Percentiles rank a stretch among this genome's conserved stretches.
Conservation (phyloP, 2,113 vertebrate species). For the Arizona elegans region DNA sequence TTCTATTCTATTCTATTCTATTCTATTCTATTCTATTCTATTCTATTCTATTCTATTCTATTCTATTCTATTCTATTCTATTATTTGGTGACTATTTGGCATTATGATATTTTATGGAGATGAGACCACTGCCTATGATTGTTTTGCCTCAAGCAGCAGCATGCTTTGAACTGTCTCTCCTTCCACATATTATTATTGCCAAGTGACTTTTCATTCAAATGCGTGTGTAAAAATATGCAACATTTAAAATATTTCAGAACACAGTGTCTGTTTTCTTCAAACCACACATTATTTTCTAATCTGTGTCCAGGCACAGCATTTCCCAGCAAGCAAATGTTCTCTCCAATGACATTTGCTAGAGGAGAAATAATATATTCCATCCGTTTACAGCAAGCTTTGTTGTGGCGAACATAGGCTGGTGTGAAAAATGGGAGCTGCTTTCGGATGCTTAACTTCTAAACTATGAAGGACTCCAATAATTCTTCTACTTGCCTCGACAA, state of each 20-base stretch:
- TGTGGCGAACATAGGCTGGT: not conserved
- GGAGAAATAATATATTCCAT: not conserved
- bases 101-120: not conserved
- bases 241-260: not conserved
- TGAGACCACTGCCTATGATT: not conserved
- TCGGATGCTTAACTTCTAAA: accelerated
- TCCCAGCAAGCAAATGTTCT: not conserved
- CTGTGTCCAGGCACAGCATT: not conserved
- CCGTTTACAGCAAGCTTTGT: not conserved
- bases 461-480: not conserved
- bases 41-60: too few relatives aligned
- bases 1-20: too few relatives aligned
- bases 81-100: not conserved
- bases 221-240: not conserved
- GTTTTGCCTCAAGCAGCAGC: not conserved
- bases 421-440: not conserved
- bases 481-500: not conserved
- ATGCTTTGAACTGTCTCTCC: not conserved
- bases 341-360: not conserved
- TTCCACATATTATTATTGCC: not conserved
- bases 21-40: too few relatives aligned
- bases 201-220: not conserved
- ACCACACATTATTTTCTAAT: not conserved
- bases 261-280: not conserved
- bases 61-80: too few relatives aligned